A percentile compares a stretch with the other conserved stretches of the same genome.
Evolutionary conservation across 1,140 invertebrate genomes (phyloP).

Genomic region (Acromyrmex echinatior): DNA sequence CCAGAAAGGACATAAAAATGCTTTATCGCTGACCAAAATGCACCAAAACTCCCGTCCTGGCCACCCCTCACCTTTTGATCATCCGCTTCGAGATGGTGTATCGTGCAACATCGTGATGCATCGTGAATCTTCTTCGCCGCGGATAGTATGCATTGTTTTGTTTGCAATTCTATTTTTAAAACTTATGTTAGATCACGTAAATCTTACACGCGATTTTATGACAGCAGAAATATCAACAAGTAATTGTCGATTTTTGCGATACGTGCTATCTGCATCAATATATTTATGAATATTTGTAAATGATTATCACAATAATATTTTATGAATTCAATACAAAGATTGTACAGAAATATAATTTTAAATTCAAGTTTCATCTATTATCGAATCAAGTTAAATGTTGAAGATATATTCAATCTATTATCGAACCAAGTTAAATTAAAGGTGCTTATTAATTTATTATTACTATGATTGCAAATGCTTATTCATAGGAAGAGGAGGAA

Average conservation of each 20-base stretch:
- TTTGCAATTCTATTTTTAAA: constrained; percentile 21
- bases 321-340: background rate
- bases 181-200: background rate
- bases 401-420: background rate
- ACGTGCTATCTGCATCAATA: background rate
- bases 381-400: background rate
- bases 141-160: background rate
- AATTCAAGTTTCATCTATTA: constrained; percentile 1
- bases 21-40: constrained; percentile 83
- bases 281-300: constrained; percentile 2
- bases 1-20: constrained; percentile 85
- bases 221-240: background rate
- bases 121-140: constrained; percentile 1
- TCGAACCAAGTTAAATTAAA: background rate
- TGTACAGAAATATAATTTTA: background rate
- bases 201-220: background rate
- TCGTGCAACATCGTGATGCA: constrained; percentile 37
- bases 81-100: constrained; percentile 52
- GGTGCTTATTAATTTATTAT: background rate
- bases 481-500: background rate
- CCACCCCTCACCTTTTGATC: constrained; percentile 56
- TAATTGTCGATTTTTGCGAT: background rate
- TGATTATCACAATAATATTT: background rate
- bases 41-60: constrained; percentile 68
- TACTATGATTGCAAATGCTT: background rate